These are phyloP conservation scores for Auanema freiburgensis DNA, from an alignment of 2,888 invertebrate species.

Conservation along the genomic window DNA sequence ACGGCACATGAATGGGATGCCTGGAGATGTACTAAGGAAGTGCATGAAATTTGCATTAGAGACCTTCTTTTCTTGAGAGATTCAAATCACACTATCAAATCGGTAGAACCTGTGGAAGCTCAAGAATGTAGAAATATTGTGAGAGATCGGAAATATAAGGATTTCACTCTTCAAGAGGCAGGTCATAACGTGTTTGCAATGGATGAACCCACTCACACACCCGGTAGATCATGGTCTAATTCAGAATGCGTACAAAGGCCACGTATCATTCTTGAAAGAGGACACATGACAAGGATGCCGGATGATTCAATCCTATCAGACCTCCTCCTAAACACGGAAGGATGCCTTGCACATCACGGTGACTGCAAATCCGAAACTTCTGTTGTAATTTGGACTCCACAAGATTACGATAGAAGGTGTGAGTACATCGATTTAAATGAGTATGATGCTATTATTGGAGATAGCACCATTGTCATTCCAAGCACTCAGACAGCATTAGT, in stretches of 20 bases:
- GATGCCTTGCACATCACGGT: not conserved
- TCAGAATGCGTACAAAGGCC: not conserved
- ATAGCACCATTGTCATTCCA: not conserved
- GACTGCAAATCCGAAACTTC: not conserved
- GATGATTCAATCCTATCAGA: slow-evolving; percentile 1
- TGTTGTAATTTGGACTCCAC: not conserved
- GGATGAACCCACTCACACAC: not conserved
- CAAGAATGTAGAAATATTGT: slow-evolving; percentile 9
- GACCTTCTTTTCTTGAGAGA: not conserved
- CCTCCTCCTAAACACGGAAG: not conserved
- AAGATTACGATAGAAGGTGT: not conserved
- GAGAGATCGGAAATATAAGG: slow-evolving; percentile 4
- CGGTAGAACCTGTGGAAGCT: not conserved
- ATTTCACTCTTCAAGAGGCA: not conserved
- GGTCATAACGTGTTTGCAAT: not conserved
- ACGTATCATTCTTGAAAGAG: slow-evolving; percentile 7
- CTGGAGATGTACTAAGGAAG: too few relatives aligned
- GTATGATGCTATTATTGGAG: slow-evolving; percentile 3
- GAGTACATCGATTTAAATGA: not conserved
- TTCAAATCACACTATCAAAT: not conserved
- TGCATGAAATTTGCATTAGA: too few relatives aligned
- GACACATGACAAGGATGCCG: not conserved
- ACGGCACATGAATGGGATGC: too few relatives aligned
- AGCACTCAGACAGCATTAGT: not conserved
- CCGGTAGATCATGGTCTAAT: not conserved